Evolutionary conservation across 2,888 invertebrate species (phyloP), one percentile per base, ranked within the genome.

Genomic region (Podotricha telesiphe): DNA sequence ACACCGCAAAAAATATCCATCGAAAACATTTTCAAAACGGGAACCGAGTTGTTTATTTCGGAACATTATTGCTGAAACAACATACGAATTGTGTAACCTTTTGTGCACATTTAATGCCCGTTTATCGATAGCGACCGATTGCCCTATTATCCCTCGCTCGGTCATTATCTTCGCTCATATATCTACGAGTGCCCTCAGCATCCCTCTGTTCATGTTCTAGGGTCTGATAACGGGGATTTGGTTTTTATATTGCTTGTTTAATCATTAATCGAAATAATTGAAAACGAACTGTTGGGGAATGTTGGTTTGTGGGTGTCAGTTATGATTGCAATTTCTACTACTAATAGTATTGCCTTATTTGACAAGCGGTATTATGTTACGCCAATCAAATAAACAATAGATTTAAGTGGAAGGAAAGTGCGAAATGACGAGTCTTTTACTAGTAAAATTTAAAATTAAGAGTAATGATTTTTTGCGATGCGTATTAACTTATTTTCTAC

Each of bases 121-220:
- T 34, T 62, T 37, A 62, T 62, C 62, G 53, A 53, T 55, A 47
- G n/a, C 42, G 67, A n/a, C 19, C 37, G n/a, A 47, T 55, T 62
- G 55, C 55, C 15, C 45, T 22, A 58, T 68, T 68, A 62, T 67
- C 67, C 42, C 62, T 67, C 56, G 56, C 55, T 56, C 62, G 15
- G 48, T 17, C 62, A 17, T 62, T 62, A 62, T 62, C 62, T 34
- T 6, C 28, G 28, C 34, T 34, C 48, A 62, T 48, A 47, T 47
- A 34, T 42, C 53, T 20, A n/a, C 55, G 42, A 13, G 10, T 15
- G 47, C 28, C 53, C 34, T 0, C 65, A 34, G 15, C 56, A 5
- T 28, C 56, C n/a, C 19, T n/a, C 34, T 10, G 48, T 34, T 28
- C 61, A 6, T 34, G 22, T 61, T 47, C 45, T 13, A 5, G 13